Conservation (phyloP, 2,888 invertebrate genomes). For the Melipona bicolor region DNA sequence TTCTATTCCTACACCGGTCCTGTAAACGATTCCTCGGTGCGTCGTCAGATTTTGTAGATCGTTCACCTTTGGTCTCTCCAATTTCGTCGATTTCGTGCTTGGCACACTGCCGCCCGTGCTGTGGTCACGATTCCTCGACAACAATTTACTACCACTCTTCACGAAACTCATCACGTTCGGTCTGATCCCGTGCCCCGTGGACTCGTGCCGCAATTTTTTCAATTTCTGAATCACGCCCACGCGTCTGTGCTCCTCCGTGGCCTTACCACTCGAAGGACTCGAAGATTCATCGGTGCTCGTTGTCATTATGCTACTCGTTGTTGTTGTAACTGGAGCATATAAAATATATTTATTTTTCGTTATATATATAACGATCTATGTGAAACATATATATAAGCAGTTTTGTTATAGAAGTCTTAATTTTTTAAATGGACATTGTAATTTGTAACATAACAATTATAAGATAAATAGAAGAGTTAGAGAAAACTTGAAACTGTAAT, state of each 20-base stretch:
- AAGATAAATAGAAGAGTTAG: too few species aligned
- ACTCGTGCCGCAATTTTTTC: conserved; percentile 76
- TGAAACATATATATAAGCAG: not conserved
- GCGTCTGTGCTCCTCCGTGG: conserved; percentile 67
- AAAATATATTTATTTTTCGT: not conserved
- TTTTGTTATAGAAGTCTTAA: not conserved
- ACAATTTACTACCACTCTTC: conserved; percentile 74
- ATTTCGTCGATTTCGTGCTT: conserved; percentile 69
- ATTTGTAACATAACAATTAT: too few species aligned
- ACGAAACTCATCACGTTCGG: conserved; percentile 79
- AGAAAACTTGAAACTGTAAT: not conserved
- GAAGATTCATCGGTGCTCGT: conserved; percentile 38
- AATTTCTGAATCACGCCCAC: conserved; percentile 77
- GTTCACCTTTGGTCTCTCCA: conserved; percentile 86
- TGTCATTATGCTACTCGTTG: not conserved
- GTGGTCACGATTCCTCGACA: conserved; percentile 73
- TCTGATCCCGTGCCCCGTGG: conserved; percentile 72
- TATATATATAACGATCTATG: not conserved
- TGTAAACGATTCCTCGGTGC: conserved; percentile 87
- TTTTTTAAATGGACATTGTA: not conserved
- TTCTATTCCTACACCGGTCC: conserved; percentile 81
- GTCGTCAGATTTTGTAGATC: conserved; percentile 84
- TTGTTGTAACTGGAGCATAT: conserved; percentile 13
- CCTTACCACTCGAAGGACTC: conserved; percentile 51
- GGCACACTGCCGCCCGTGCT: conserved; percentile 33